These are phyloP conservation scores for Fragum whitleyi DNA, from an alignment of 2,888 invertebrate species.

Conservation along the genomic window DNA sequence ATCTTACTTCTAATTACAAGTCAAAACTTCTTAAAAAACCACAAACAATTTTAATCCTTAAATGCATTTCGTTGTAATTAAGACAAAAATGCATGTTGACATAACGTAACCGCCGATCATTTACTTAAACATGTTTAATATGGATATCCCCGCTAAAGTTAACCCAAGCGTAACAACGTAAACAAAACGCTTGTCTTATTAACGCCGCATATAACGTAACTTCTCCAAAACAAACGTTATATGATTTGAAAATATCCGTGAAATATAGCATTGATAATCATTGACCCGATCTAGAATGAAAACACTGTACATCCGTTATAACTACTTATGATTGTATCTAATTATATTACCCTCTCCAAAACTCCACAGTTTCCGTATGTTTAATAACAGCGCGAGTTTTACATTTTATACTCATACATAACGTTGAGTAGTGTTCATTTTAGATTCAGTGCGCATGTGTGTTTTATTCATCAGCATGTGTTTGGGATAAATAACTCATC, in stretches of 20 bases:
- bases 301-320: neutral
- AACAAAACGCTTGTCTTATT: neutral
- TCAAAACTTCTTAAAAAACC: neutral
- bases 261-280: too few relatives aligned
- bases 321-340: neutral
- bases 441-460: slow-evolving; percentile 8
- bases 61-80: neutral
- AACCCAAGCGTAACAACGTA: slow-evolving; percentile 2
- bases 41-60: neutral
- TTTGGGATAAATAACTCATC: neutral
- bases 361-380: neutral
- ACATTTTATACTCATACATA: neutral
- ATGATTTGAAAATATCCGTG: too few relatives aligned
- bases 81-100: neutral
- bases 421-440: neutral
- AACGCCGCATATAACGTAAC: neutral
- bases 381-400: neutral
- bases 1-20: too few relatives aligned
- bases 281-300: neutral
- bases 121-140: too few relatives aligned
- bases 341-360: neutral
- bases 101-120: neutral
- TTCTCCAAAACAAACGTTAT: too few relatives aligned
- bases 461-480: slow-evolving; percentile 15
- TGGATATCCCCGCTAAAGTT: slow-evolving; percentile 1